Percentiles rank a stretch among this genome's conserved stretches.
Conservation (phyloP, 2,113 vertebrate species). For the Centropristis striata region DNA sequence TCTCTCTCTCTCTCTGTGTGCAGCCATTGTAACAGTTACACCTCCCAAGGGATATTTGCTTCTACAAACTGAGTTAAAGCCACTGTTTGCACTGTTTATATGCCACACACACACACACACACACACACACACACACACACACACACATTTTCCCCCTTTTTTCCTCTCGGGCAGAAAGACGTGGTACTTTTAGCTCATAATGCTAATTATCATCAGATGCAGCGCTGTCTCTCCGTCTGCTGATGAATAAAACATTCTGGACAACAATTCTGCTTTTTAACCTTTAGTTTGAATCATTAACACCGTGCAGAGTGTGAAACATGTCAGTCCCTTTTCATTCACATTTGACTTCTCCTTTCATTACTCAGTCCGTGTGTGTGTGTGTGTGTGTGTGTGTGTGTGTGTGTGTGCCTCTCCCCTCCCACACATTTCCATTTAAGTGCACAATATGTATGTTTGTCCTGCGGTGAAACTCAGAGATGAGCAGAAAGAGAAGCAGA, state of each 20-base stretch:
- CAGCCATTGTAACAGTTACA: not conserved
- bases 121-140: not conserved
- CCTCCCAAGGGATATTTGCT: conserved; percentile 12
- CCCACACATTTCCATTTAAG: conserved; percentile 32
- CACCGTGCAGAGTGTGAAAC: not conserved
- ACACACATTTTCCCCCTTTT: not conserved
- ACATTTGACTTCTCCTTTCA: conserved; percentile 27
- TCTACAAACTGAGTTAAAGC: not conserved
- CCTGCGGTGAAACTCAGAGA: not conserved
- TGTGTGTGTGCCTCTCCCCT: not conserved
- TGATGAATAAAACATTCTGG: not conserved
- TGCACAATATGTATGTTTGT: conserved; percentile 5
- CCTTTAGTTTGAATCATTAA: not conserved
- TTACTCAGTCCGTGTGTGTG: not conserved
- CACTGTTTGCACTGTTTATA: conserved; percentile 2
- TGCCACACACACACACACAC: not conserved
- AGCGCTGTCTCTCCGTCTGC: not conserved
- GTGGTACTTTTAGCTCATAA: not conserved
- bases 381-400: conserved; percentile 1
- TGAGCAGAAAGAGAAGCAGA: not conserved
- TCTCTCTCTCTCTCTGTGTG: not conserved
- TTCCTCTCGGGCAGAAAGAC: not conserved
- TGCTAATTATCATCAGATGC: conserved; percentile 1
- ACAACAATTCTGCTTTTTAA: not conserved
- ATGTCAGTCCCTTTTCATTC: not conserved